These are phyloP conservation scores for Megamerina dolium DNA, from an alignment of 2,888 invertebrate species.

Conservation along the genomic window DNA sequence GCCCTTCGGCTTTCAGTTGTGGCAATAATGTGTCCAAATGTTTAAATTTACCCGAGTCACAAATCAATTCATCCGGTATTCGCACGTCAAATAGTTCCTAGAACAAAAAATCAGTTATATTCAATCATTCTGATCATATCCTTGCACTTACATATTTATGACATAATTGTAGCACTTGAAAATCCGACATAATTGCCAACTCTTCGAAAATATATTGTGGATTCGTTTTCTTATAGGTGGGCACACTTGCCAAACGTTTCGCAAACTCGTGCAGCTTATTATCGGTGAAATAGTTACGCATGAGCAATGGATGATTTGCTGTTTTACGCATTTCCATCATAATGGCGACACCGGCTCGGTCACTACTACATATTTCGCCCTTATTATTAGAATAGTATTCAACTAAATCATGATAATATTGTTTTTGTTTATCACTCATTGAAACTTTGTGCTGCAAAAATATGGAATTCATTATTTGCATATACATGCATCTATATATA, in stretches of 20 bases:
- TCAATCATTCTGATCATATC: neutral
- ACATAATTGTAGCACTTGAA: constrained; percentile 79
- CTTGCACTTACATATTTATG: constrained; percentile 52
- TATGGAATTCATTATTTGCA: neutral
- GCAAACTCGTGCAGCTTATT: constrained; percentile 62
- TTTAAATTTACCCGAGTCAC: constrained; percentile 81
- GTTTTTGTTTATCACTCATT: constrained; percentile 67
- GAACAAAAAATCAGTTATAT: constrained; percentile 24
- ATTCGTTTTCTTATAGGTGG: constrained; percentile 69
- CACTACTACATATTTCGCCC: constrained; percentile 55
- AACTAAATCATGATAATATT: constrained; percentile 69
- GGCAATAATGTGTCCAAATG: constrained; percentile 74
- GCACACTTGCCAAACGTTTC: constrained; percentile 59
- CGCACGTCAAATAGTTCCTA: constrained; percentile 59
- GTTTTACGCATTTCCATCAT: constrained; percentile 92
- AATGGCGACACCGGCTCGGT: constrained; percentile 66
- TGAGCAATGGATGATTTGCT: constrained; percentile 87
- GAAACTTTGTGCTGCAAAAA: constrained; percentile 51
- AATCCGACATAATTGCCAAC: constrained; percentile 82
- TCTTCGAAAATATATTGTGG: constrained; percentile 79
- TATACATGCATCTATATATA: neutral
- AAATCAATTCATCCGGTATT: constrained; percentile 64
- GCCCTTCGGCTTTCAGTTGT: constrained; percentile 64
- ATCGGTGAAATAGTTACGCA: constrained; percentile 68
- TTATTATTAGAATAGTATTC: constrained; percentile 60